These are phyloP conservation scores for Syncerus caffer DNA, from an alignment of 2,797 vertebrate genomes.

Conservation along the genomic window DNA sequence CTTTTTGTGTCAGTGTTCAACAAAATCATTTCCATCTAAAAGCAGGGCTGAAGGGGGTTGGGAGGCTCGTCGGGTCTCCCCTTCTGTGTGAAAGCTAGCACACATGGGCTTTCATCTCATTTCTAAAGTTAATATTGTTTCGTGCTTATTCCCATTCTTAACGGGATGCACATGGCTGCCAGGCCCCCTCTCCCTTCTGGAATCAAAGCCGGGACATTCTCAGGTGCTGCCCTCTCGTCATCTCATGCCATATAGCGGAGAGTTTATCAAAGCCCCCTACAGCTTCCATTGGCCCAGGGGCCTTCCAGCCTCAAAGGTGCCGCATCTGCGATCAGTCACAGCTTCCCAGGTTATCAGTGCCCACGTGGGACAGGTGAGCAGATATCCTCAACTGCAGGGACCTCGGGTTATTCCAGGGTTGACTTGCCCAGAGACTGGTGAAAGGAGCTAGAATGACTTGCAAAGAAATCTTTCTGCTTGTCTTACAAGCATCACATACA, in stretches of 20 bases:
- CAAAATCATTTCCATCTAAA: constrained; percentile 75
- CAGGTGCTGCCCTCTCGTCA: not conserved
- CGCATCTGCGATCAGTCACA: not conserved
- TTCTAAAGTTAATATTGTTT: constrained; percentile 70
- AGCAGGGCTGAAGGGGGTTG: constrained; percentile 56
- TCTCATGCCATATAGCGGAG: not conserved
- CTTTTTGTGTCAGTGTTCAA: constrained; percentile 67
- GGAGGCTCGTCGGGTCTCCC: constrained; percentile 37
- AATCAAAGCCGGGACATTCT: not conserved
- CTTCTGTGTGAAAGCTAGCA: constrained; percentile 44
- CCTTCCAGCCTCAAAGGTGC: not conserved
- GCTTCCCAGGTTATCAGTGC: not conserved
- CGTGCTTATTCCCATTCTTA: constrained; percentile 41
- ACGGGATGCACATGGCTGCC: constrained; percentile 26
- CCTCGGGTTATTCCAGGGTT: not conserved
- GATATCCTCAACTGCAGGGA: not conserved
- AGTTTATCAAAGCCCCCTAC: not conserved
- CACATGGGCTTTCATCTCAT: constrained; percentile 64
- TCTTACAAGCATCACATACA: not conserved
- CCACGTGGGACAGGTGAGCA: not conserved
- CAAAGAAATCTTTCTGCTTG: not conserved
- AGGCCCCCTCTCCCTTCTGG: not conserved
- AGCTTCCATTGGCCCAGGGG: not conserved
- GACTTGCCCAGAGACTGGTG: not conserved
- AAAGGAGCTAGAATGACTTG: not conserved